Base-by-base conservation (phyloP, 2,888 invertebrate genomes). In the Spodoptera littoralis region DNA sequence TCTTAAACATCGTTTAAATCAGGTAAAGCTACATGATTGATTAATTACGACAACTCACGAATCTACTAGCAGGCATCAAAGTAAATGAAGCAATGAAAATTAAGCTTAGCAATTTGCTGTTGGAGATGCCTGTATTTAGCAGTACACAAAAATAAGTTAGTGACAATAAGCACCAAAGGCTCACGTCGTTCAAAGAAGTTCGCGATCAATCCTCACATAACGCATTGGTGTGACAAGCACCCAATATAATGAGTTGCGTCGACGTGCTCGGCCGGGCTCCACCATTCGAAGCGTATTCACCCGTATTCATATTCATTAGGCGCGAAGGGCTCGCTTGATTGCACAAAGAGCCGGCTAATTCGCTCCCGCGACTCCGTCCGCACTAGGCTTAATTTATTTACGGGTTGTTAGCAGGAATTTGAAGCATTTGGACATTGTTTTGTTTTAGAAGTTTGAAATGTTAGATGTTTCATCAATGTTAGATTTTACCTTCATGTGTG, bases 321-420 rank as follows among this genome's bases (percentile, higher is more conserved):
- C 85, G 88, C 88, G 90, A 91, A 92, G 92, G 91, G 91, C 88
- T 81, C 90, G 95, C 92, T 90, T 95, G 95, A 95, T 95, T 95
- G 95, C 95, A 95, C 95, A 95, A 95, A 95, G 95, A 92, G 92
- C 88, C 80, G 84, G 89, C 93, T 94, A 95, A 95, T 95, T 94
- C 86, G 83, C 87, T 84, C 88, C 88, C 88, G 89, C 83, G 90
- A 88, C 89, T 91, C 82, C 82, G 90, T 82, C 87, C 87, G 84
- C 77, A 73, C 79, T 81, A 83, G 79, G 77, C 84, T 90, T 92
- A 92, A 92, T 91, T 88, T 89, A 87, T 88, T 91, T 89, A 90
- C 85, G 84, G 81, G 67, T 80, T 76, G 78, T 83, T 88, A 87
- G 86, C 84, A 84, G 84, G 79, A 80, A 83, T 81, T 63, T 66